Base-by-base conservation (phyloP, 2,888 invertebrate genomes). In the Tupiocoris notatus region DNA sequence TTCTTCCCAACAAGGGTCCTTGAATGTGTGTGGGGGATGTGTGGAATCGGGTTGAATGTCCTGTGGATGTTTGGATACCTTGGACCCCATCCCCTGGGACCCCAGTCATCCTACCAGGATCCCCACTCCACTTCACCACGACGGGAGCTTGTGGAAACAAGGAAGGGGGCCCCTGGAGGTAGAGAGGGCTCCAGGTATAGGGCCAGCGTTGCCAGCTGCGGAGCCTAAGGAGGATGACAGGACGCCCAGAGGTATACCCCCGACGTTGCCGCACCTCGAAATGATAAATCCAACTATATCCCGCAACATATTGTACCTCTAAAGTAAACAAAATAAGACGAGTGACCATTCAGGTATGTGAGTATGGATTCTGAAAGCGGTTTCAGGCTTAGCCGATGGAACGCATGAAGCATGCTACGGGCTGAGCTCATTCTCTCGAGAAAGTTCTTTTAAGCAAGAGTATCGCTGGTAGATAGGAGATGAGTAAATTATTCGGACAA, bases 31-130 rank as follows among this genome's bases (percentile, higher is more conserved):
- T 17, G 59, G 70, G 70, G 70, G 70, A 70, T 70, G 63, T 63
- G 73, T 62, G 73, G 73, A 25, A 73, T 62, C 68, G 76, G 76
- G 76, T 76, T 76, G 76, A 76, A 76, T 62, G 76, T 76, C 76
- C 76, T 76, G 76, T 24, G 62, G 68, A 76, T 76, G 76, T 77
- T 77, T 77, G 77, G 77, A 73, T 81, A 83, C 82, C 83, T 81
- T 83, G 83, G 39, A 57, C 73, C 73, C 59, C 6, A 3, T n/a
- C 59, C 59, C 59, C 6, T 3, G 59, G 59, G n/a, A 3, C 59
- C 59, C 20, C 59, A 59, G 59, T 20, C 59, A 59, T 20, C 59
- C n/a, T 20, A n/a, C 59, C 59, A 3, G 6, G 17, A n/a, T n/a
- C 17, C 59, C 59, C 59, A 18, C 39, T 12, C 3, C 59, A 18